These are phyloP conservation scores for Phalacrocorax aristotelis DNA, from an alignment of 2,113 vertebrate species.

Conservation along the genomic window DNA sequence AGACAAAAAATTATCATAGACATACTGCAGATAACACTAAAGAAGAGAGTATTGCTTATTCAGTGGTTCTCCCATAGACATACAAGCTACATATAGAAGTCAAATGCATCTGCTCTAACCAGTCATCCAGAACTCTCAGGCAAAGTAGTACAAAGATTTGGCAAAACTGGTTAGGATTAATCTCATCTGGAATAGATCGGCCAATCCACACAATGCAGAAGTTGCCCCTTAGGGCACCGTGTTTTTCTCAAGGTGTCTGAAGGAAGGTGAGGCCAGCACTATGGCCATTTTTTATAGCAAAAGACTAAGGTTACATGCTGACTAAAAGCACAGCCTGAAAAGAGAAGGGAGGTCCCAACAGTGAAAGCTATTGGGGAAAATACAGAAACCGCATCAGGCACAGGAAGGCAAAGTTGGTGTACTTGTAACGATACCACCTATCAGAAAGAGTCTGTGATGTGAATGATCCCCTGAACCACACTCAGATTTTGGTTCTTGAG, in stretches of 20 bases:
- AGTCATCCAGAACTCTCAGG: neutral
- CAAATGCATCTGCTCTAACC: neutral
- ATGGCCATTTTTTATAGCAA: neutral
- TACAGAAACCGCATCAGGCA: rapidly evolving
- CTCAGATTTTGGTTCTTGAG: neutral
- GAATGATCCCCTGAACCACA: neutral
- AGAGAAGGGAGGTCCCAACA: neutral
- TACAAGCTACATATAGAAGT: neutral
- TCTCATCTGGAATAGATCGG: neutral
- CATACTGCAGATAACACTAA: neutral
- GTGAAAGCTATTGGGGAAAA: neutral
- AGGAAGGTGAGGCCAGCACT: neutral
- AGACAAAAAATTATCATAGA: neutral
- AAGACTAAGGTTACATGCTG: neutral
- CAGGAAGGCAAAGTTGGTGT: neutral
- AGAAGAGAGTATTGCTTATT: neutral
- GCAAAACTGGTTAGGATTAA: neutral
- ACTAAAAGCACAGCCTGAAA: neutral
- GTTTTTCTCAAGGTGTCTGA: neutral
- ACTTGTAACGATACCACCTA: neutral
- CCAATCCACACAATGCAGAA: neutral
- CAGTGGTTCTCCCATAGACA: neutral
- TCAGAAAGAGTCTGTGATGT: neutral
- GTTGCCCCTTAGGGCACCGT: rapidly evolving
- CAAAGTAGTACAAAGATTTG: neutral